These are phyloP conservation scores for Mormoops blainvillei DNA, from an alignment of 2,113 vertebrate genomes.

Conservation along the genomic window DNA sequence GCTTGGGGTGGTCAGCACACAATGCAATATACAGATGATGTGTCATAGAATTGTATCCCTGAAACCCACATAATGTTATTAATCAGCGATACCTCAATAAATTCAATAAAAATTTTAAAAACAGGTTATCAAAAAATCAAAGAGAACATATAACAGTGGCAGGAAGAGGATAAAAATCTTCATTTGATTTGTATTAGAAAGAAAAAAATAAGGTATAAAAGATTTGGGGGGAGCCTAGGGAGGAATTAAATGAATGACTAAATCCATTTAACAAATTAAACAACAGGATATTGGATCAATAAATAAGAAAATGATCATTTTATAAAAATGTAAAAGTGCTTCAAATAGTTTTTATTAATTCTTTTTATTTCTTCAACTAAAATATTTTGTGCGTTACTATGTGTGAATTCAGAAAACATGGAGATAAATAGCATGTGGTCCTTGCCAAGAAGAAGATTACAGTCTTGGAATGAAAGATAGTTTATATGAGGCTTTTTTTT, in stretches of 20 bases:
- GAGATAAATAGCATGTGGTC: background rate
- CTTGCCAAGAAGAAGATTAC: background rate
- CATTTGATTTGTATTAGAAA: background rate
- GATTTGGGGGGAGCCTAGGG: background rate
- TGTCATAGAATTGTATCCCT: background rate
- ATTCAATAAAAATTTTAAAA: background rate
- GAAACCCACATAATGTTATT: background rate
- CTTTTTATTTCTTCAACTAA: slow-evolving; percentile 12
- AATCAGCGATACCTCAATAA: background rate
- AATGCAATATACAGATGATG: background rate
- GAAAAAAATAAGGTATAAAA: background rate
- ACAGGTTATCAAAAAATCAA: background rate
- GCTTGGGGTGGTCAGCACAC: background rate
- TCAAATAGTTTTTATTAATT: background rate
- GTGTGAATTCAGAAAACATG: background rate
- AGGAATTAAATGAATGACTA: background rate
- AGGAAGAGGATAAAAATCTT: background rate
- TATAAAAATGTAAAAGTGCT: background rate
- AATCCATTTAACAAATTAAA: background rate
- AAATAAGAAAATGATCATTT: background rate
- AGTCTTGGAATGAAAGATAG: background rate
- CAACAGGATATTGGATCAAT: background rate
- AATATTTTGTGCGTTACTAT: background rate
- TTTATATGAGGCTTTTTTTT: background rate
- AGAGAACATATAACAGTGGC: background rate